Base-by-base conservation (phyloP, 2,797 vertebrate genomes). In the Fratercula arctica region DNA sequence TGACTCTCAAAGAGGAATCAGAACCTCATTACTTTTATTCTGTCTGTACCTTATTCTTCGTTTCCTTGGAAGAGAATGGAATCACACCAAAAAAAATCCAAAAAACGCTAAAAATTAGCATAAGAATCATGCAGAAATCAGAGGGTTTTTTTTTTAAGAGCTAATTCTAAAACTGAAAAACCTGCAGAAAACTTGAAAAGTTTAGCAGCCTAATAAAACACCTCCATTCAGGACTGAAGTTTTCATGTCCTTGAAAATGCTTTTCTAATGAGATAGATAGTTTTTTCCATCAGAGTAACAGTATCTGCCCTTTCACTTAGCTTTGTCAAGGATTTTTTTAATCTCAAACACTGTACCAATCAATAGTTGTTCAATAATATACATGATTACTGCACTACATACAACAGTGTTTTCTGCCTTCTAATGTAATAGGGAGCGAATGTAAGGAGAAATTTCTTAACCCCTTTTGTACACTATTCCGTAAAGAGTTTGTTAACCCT, bases 291-390 rank as follows among this genome's bases (percentile, higher is more conserved):
- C 78, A 94, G 69, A 86, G 61, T 83, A 96, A 86, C 66, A 51
- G 46, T 66, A 92, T 59, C 83, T 96, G 75, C 60, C 56, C 60
- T 96, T 95, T 91, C 78, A 81, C 16, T 87, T 81, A 91, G 83
- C 77, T 96, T 87, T 91, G 72, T 89, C 80, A 92, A 95, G 45
- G 68, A 86, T 48, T 72, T 85, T 84, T 94, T 88, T 56, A 90
- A 95, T 96, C 64, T 75, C 51, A 91, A 95, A 96, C 78, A 87
- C 33, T 75, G 41, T 33, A 43, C 48, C 26, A 87, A 93, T 97
- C 96, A 94, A 97, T 95, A 96, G 59, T 35, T 95, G 91, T 54
- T 97, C 93, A 91, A 68, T 95, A 97, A 84, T 60, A 91, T 31
- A 94, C 93, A 90, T 57, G 63, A 96, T 95, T 96, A 93, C 73